Base-by-base conservation (phyloP, 2,113 vertebrate genomes). In the Petroica traversi region DNA sequence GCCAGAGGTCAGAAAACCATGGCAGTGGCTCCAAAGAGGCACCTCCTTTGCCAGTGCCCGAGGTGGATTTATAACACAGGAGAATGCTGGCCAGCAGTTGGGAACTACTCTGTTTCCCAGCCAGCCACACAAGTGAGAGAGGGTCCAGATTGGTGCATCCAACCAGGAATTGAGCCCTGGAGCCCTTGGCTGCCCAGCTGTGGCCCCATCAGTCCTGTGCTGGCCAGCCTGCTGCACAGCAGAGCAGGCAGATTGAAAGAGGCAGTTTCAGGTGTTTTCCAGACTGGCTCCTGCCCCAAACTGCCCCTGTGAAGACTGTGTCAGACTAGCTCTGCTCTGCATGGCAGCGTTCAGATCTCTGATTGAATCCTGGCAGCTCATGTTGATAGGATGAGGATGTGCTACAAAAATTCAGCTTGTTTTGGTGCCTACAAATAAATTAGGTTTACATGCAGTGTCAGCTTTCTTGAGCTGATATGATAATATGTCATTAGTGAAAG, bases 271-370 rank as follows among this genome's bases (percentile, higher is more conserved):
- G 33, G 9, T 40, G 33, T 66, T 77, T 68, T 64, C 69, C 59
- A 77, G 74, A 14, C 25, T 11, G 10, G 19, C 31, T 79, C 4
- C 8, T 66, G 13, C 26, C 59, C 41, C 5, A 1, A 36, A 59
- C 12, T 55, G 31, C 29, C 11, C 24, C 69, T 3, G 0, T 18
- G 2, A 58, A 33, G 11, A 26, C 17, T 64, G 40, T 54, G 31
- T 89, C 68, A 64, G 55, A 29, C 34, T 20, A 19, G 6, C 31
- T 94, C 4, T 1, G 28, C 24, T 72, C 71, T 92, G 51, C 51
- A 36, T 0, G 0, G 33, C 31, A 36, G 9, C 2, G 0, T 61
- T 88, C 69, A 57, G 15, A 34, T 54, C 23, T 81, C 71, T 82
- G 52, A 18, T 45, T 63, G 69, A 80, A 83, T 57, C 34, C n/a